phyloP scores from a whole-genome alignment of 2,888 invertebrate species.

The Nesidiocoris tenuis region DNA sequence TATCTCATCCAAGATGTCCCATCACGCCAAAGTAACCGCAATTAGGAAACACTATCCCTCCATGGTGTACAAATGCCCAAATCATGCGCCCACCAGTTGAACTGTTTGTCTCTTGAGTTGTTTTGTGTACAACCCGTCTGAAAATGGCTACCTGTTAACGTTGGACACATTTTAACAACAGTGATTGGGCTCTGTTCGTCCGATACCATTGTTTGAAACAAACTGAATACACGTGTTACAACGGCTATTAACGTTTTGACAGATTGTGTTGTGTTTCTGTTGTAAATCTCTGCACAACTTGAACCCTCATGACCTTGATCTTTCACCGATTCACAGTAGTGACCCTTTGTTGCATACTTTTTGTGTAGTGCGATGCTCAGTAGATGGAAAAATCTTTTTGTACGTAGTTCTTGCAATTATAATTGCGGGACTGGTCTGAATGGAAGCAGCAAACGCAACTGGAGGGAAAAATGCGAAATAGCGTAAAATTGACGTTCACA shows the following conservation, averaged over 20 bases:
- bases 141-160: background rate
- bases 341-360: background rate
- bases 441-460: too few relatives aligned
- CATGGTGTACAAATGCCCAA: too few relatives aligned
- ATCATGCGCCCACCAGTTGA: background rate
- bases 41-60: too few relatives aligned
- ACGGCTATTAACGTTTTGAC: constrained; percentile 41
- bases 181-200: background rate
- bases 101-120: background rate
- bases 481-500: too few relatives aligned
- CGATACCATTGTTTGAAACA: too few relatives aligned
- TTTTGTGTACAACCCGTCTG: background rate
- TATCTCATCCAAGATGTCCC: too few relatives aligned
- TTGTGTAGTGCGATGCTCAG: constrained; percentile 6
- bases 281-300: background rate
- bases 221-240: too few relatives aligned
- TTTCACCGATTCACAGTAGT: background rate
- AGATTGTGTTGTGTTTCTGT: constrained; percentile 34
- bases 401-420: background rate
- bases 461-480: too few relatives aligned
- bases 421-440: background rate
- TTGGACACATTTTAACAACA: background rate
- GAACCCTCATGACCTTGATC: background rate
- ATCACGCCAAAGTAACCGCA: too few relatives aligned
- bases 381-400: background rate